Percentiles rank a stretch among this genome's conserved stretches.
phyloP scores from a whole-genome alignment of 2,888 invertebrate species.

The Poecilus cupreus region DNA sequence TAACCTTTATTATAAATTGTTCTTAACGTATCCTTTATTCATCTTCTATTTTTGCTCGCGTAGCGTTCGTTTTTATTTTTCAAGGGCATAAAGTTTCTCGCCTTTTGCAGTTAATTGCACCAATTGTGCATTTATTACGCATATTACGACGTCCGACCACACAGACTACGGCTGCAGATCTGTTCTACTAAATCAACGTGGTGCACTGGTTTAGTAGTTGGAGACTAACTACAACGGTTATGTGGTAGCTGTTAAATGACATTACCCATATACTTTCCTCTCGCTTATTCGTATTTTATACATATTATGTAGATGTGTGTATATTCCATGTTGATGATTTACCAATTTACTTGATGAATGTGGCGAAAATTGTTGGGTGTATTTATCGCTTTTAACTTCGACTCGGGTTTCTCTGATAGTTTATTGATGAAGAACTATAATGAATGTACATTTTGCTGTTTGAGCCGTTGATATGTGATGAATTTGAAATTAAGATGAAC shows the following conservation, averaged over 20 bases:
- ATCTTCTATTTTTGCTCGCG: slow-evolving; percentile 25
- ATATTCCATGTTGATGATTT: too few relatives aligned
- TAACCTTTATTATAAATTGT: slow-evolving; percentile 51
- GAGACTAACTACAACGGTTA: not conserved
- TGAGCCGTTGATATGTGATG: too few relatives aligned
- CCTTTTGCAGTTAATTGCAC: slow-evolving; percentile 52
- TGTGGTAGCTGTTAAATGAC: not conserved
- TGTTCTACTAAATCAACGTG: not conserved
- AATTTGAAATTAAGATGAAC: too few relatives aligned
- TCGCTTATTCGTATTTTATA: too few relatives aligned
- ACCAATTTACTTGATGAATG: too few relatives aligned
- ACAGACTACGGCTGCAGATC: not conserved
- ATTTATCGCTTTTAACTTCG: too few relatives aligned
- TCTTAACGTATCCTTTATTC: slow-evolving; percentile 42
- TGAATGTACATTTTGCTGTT: too few relatives aligned
- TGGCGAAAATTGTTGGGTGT: too few relatives aligned
- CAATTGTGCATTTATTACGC: slow-evolving; percentile 52
- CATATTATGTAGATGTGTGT: too few relatives aligned
- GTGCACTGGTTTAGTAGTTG: not conserved
- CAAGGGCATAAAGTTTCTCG: slow-evolving; percentile 45
- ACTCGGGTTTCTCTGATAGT: too few relatives aligned
- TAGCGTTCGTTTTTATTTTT: slow-evolving; percentile 22
- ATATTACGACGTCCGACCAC: slow-evolving; percentile 20
- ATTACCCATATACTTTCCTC: too few relatives aligned
- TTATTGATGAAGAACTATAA: too few relatives aligned